A percentile compares a stretch with the other conserved stretches of the same genome.
These are phyloP conservation scores for Orycteropus afer DNA, from an alignment of 2,113 vertebrate species.

Conservation along the genomic window DNA sequence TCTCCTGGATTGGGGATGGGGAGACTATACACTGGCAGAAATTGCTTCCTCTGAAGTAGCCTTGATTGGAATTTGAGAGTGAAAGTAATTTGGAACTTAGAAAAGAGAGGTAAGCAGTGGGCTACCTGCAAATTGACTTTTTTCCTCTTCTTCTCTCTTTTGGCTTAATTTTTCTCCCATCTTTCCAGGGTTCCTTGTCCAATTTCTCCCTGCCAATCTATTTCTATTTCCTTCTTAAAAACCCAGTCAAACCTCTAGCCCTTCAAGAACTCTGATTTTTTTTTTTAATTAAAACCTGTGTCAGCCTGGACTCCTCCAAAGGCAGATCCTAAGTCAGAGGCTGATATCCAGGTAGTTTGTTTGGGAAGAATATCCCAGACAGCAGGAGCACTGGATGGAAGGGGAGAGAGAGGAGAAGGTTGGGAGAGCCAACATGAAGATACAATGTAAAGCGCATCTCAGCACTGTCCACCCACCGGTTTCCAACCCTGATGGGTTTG, in stretches of 20 bases:
- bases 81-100: slow-evolving; percentile 50
- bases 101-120: neutral
- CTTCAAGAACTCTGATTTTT: slow-evolving; percentile 55
- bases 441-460: accelerated
- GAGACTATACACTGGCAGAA: neutral
- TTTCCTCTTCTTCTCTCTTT: neutral
- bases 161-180: slow-evolving; percentile 75
- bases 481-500: neutral
- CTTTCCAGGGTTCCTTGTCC: slow-evolving; percentile 1
- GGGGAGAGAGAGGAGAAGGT: too few species aligned
- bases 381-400: neutral
- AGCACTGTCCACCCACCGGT: accelerated
- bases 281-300: slow-evolving; percentile 45
- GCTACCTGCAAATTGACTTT: neutral
- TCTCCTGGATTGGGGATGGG: neutral
- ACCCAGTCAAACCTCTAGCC: neutral
- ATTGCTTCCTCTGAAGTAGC: neutral
- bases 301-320: neutral
- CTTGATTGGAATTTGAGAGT: slow-evolving; percentile 66
- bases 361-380: neutral
- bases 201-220: slow-evolving; percentile 73
- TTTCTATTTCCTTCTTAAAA: slow-evolving; percentile 63
- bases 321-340: neutral
- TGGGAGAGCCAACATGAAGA: neutral
- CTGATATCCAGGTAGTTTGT: neutral